These are phyloP conservation scores for Melanchra persicariae DNA, from an alignment of 2,888 invertebrate genomes.

Conservation along the genomic window DNA sequence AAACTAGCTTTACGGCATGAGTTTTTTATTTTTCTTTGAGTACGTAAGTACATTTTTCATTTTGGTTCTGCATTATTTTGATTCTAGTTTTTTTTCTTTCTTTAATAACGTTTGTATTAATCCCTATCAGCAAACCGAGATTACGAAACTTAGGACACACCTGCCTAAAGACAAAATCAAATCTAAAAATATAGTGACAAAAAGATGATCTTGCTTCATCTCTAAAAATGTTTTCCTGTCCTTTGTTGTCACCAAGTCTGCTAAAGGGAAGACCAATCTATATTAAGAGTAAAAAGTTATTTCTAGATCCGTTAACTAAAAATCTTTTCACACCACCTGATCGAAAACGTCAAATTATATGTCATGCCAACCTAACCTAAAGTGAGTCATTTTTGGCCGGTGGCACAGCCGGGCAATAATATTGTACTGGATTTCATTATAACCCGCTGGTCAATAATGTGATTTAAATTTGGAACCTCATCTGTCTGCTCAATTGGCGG, in stretches of 20 bases:
- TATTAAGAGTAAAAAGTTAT: constrained; percentile 13
- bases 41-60: too few species aligned
- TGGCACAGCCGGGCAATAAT: too few species aligned
- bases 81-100: too few species aligned
- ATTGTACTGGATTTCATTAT: too few species aligned
- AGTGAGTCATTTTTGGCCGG: too few species aligned
- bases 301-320: constrained; percentile 8
- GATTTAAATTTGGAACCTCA: too few species aligned
- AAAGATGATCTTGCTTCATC: background rate
- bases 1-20: background rate
- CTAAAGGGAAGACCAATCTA: constrained; percentile 18
- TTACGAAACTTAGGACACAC: background rate
- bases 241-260: constrained; percentile 17
- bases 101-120: background rate
- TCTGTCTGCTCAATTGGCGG: too few species aligned
- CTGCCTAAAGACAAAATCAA: background rate
- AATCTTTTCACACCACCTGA: too few species aligned
- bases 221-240: constrained; percentile 9
- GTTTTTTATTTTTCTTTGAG: background rate
- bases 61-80: too few species aligned
- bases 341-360: too few species aligned
- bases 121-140: background rate
- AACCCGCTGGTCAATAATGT: too few species aligned
- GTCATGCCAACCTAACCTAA: too few species aligned
- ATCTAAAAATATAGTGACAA: background rate